Evolutionary conservation across 2,113 vertebrate genomes (phyloP).

Genomic region (Propithecus coquereli): DNA sequence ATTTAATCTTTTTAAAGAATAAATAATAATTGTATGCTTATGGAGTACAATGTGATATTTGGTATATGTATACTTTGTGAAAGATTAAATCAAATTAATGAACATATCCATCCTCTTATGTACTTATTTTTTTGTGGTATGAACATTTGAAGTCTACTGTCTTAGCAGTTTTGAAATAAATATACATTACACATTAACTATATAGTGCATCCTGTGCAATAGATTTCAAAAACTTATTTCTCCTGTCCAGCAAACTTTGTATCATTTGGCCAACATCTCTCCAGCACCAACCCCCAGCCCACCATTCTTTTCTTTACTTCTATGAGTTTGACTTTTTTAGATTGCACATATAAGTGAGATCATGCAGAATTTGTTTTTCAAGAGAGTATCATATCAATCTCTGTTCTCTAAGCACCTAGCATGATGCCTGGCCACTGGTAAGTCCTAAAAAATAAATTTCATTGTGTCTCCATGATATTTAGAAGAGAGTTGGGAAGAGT

Average conservation of each 20-base stretch:
- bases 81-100: not conserved
- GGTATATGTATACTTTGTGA: not conserved
- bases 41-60: not conserved
- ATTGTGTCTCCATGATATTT: not conserved
- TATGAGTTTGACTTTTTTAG: not conserved
- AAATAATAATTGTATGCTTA: not conserved
- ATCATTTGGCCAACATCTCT: not conserved
- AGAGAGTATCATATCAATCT: not conserved
- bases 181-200: not conserved
- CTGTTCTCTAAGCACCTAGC: not conserved
- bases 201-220: not conserved
- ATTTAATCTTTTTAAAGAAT: not conserved
- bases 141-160: not conserved
- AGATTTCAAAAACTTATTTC: not conserved
- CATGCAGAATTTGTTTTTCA: not conserved
- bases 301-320: not conserved
- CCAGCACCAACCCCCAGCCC: not conserved
- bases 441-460: not conserved
- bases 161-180: not conserved
- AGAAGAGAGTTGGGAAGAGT: not conserved
- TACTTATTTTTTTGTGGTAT: not conserved
- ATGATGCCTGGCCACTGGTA: not conserved
- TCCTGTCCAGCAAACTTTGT: not conserved
- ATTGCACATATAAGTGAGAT: not conserved
- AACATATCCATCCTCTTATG: not conserved